Percentiles rank a stretch among this genome's conserved stretches.
These are phyloP conservation scores for Heliconius melpomene DNA, from an alignment of 1,140 invertebrate genomes.

Conservation along the genomic window DNA sequence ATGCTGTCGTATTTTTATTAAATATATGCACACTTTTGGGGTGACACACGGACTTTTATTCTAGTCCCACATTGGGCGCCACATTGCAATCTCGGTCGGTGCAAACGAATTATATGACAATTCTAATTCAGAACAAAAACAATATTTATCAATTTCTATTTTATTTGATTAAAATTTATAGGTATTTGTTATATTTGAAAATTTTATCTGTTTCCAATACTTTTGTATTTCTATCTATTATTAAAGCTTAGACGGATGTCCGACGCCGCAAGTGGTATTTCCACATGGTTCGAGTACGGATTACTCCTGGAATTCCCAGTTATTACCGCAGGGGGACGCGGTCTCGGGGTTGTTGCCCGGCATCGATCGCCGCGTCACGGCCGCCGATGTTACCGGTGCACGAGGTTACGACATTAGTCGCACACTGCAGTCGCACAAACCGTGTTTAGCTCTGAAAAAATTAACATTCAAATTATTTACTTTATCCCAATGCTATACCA, in stretches of 20 bases:
- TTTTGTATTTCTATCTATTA: slow-evolving; percentile 19
- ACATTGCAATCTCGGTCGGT: slow-evolving; percentile 42
- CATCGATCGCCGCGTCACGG: slow-evolving; percentile 69
- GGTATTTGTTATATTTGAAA: background rate
- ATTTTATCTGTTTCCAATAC: slow-evolving; percentile 30
- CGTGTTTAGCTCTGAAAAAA: background rate
- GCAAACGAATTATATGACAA: slow-evolving; percentile 31
- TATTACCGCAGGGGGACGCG: slow-evolving; percentile 71
- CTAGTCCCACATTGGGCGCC: slow-evolving; percentile 54
- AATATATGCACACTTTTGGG: background rate
- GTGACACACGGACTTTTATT: too few relatives aligned
- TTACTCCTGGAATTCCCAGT: slow-evolving; percentile 75
- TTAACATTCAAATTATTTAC: background rate
- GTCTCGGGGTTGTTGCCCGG: slow-evolving; percentile 73
- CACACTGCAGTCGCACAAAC: slow-evolving; percentile 50
- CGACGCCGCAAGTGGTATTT: slow-evolving; percentile 66
- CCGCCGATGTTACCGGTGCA: slow-evolving; percentile 64
- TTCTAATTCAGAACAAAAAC: background rate
- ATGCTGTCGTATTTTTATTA: background rate
- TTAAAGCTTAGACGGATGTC: slow-evolving; percentile 33
- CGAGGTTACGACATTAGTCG: slow-evolving; percentile 64
- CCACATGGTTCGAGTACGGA: slow-evolving; percentile 52
- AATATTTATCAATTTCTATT: background rate
- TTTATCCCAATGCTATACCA: background rate
- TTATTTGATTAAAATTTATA: background rate